Conservation (phyloP, 1,140 invertebrate species). For the Drosophila santomea region DNA sequence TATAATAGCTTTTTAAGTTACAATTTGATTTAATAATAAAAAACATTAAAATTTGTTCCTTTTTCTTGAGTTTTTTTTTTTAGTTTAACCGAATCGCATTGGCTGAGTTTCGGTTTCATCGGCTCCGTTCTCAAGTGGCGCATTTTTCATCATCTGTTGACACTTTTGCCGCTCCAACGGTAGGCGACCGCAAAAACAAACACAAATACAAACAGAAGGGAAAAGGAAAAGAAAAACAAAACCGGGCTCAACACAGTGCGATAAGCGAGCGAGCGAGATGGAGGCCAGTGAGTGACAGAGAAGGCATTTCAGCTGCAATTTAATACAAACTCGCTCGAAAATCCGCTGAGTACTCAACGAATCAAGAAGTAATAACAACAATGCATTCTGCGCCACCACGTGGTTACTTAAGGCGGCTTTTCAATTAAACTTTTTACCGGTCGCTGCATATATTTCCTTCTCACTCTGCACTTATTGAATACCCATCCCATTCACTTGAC, state of each 20-base stretch:
- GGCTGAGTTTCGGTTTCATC: conserved; percentile 29
- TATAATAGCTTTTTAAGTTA: no score
- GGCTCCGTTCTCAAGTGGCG: conserved; percentile 64
- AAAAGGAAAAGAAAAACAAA: conserved; percentile 29
- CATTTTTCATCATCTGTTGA: conserved; percentile 80
- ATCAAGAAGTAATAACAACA: conserved; percentile 21
- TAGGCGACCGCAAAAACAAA: conserved; percentile 35
- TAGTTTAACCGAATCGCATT: not conserved
- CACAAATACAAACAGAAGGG: conserved; percentile 11
- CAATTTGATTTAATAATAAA: not conserved
- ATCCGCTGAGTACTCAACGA: conserved; percentile 4
- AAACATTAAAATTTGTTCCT: no score
- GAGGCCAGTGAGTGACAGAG: not conserved
- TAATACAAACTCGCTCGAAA: conserved; percentile 29
- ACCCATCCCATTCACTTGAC: not conserved
- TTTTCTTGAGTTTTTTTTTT: not conserved
- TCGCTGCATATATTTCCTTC: not conserved
- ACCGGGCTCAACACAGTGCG: conserved; percentile 1
- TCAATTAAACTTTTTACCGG: conserved; percentile 68
- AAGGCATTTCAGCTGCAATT: conserved; percentile 26
- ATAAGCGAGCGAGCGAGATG: conserved; percentile 4
- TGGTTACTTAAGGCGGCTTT: conserved; percentile 70
- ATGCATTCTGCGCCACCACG: conserved; percentile 60
- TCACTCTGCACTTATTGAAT: conserved; percentile 1
- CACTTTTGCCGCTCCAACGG: conserved; percentile 45